These are phyloP conservation scores for Anarrhichthys ocellatus DNA, from an alignment of 2,113 vertebrate genomes.

Conservation along the genomic window DNA sequence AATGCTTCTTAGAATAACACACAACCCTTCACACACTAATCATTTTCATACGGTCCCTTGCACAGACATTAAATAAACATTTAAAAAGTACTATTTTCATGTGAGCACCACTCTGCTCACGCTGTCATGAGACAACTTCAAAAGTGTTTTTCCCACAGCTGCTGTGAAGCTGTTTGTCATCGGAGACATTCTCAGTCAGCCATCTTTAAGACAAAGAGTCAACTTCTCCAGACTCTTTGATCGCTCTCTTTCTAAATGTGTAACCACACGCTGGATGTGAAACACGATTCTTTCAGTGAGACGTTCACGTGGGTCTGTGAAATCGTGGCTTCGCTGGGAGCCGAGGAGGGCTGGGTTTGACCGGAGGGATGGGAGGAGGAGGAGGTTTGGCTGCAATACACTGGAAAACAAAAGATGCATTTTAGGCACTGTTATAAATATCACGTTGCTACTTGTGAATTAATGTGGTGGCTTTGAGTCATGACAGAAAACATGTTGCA, in stretches of 20 bases:
- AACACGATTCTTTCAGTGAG: background rate
- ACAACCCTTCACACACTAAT: background rate
- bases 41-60: constrained; percentile 11
- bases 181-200: constrained; percentile 32
- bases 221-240: background rate
- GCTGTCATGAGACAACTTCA: constrained; percentile 7
- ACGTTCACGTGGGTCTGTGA: constrained; percentile 44
- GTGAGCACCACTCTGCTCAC: constrained; percentile 6
- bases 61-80: constrained; percentile 39
- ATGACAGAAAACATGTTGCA: background rate
- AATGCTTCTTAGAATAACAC: too few species aligned
- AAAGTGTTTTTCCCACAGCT: constrained; percentile 22
- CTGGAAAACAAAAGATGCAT: constrained; percentile 14
- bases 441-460: background rate
- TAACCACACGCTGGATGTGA: background rate
- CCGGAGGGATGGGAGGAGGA: constrained; percentile 66
- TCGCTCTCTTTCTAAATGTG: background rate
- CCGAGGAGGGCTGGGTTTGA: constrained; percentile 65
- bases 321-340: constrained; percentile 50
- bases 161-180: constrained; percentile 27
- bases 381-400: constrained; percentile 45
- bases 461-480: background rate
- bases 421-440: background rate
- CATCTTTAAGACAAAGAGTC: constrained; percentile 14
- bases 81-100: constrained; percentile 4